phyloP scores from a whole-genome alignment of 2,113 vertebrate species.

The Apteryx mantelli region DNA sequence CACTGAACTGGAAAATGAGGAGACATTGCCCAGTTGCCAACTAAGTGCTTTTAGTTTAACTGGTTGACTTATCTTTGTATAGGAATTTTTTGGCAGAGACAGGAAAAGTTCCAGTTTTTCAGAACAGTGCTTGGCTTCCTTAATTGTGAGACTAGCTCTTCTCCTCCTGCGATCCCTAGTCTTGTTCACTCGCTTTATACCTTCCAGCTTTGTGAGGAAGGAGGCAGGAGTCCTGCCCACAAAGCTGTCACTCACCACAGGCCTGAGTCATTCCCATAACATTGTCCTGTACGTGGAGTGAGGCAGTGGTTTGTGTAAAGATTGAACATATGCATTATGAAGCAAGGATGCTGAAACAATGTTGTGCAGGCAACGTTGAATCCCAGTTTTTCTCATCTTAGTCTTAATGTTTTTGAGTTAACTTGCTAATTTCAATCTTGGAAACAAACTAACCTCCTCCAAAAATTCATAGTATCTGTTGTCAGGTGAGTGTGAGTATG shows the following conservation, averaged over 20 bases:
- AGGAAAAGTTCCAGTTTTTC: background rate
- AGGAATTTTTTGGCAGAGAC: background rate
- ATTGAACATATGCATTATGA: rapidly evolving
- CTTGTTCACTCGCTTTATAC: background rate
- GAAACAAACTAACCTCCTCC: background rate
- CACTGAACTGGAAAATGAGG: background rate
- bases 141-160: background rate
- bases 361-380: background rate
- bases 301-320: background rate
- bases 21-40: background rate
- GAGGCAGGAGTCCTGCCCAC: background rate
- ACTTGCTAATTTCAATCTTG: background rate
- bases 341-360: background rate
- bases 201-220: background rate
- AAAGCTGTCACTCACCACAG: background rate
- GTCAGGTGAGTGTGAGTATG: background rate
- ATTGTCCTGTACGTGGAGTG: background rate
- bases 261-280: background rate
- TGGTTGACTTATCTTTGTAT: background rate
- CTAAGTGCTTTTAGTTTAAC: background rate
- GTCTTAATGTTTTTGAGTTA: background rate
- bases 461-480: rapidly evolving
- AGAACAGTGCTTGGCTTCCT: background rate
- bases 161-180: background rate
- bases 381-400: rapidly evolving